Evolutionary conservation across 1,140 invertebrate genomes (phyloP).

Genomic region (Aporrectodea caliginosa): DNA sequence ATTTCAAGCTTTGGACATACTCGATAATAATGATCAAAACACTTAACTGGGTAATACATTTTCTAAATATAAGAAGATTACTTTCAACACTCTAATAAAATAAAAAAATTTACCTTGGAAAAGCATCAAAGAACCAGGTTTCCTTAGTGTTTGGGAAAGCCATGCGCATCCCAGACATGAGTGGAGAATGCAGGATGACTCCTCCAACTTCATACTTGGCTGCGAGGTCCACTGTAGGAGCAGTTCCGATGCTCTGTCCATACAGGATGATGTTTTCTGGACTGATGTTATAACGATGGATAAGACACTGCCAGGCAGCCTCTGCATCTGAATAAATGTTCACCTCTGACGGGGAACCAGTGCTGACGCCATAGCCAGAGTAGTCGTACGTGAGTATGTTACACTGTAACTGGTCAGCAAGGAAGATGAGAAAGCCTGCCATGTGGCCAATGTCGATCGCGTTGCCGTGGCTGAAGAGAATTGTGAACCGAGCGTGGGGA

Average conservation of each 20-base stretch:
- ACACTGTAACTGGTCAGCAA: slow-evolving; percentile 59
- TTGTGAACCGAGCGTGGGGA: slow-evolving; percentile 73
- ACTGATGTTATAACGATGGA: slow-evolving; percentile 43
- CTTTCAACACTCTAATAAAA: not conserved
- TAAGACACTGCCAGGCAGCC: slow-evolving; percentile 80
- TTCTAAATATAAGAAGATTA: not conserved
- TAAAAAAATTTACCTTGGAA: slow-evolving; percentile 77
- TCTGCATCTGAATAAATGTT: slow-evolving; percentile 98
- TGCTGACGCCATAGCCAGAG: slow-evolving; percentile 50
- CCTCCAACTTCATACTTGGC: slow-evolving; percentile 94
- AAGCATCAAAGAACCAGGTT: slow-evolving; percentile 99
- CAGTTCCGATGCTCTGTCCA: slow-evolving; percentile 80
- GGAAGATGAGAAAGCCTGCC: slow-evolving; percentile 27
- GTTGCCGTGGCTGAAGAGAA: slow-evolving; percentile 90
- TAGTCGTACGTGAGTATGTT: slow-evolving; percentile 99
- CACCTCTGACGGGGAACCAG: slow-evolving; percentile 93
- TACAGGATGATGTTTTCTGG: slow-evolving; percentile 91
- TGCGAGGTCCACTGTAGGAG: slow-evolving; percentile 91
- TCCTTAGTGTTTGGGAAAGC: slow-evolving; percentile 96
- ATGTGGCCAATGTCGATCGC: slow-evolving; percentile 54
- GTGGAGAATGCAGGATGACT: slow-evolving; percentile 93
- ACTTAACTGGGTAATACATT: too few species aligned
- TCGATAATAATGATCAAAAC: too few species aligned
- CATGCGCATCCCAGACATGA: slow-evolving; percentile 96
- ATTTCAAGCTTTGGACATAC: too few species aligned